These are phyloP conservation scores for Micropoecilia bifurca DNA, from an alignment of 2,797 vertebrate genomes.

Conservation along the genomic window DNA sequence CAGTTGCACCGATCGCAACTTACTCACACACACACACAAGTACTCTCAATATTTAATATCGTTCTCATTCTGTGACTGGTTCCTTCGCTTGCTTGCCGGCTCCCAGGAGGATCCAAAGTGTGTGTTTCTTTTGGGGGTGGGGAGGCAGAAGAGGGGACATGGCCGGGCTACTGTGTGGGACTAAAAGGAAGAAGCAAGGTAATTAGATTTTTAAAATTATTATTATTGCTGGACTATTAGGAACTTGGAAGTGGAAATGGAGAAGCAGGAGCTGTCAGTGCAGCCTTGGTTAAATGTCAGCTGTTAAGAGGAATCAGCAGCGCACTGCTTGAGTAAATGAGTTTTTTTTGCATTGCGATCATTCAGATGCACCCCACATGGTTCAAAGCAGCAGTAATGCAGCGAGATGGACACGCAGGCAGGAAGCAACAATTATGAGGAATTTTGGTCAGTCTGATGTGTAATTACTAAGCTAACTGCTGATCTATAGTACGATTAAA, in stretches of 20 bases:
- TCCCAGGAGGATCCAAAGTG: constrained; percentile 18
- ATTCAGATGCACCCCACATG: constrained; percentile 3
- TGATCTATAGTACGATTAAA: constrained; percentile 66
- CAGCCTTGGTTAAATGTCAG: constrained; percentile 12
- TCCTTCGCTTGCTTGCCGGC: constrained; percentile 19
- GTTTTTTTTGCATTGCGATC: background rate
- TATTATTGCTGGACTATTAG: constrained; percentile 32
- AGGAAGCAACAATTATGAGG: constrained; percentile 73
- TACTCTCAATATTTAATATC: constrained; percentile 10
- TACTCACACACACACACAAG: constrained; percentile 23
- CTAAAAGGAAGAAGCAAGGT: constrained; percentile 88
- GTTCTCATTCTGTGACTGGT: constrained; percentile 34
- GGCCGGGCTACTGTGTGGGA: constrained; percentile 89
- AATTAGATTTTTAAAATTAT: constrained; percentile 22
- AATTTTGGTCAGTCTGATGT: constrained; percentile 45
- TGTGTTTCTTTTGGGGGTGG: no score
- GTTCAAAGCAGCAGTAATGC: constrained; percentile 25
- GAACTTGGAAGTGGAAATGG: constrained; percentile 48
- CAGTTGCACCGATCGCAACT: constrained; percentile 60
- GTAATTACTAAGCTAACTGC: constrained; percentile 75
- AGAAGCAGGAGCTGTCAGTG: constrained; percentile 46
- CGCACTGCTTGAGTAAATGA: background rate
- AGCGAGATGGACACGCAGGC: constrained; percentile 21
- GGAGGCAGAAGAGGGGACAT: constrained; percentile 64
- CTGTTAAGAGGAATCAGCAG: constrained; percentile 8